phyloP scores from a whole-genome alignment of 2,113 vertebrate genomes.

The Halichoerus grypus region DNA sequence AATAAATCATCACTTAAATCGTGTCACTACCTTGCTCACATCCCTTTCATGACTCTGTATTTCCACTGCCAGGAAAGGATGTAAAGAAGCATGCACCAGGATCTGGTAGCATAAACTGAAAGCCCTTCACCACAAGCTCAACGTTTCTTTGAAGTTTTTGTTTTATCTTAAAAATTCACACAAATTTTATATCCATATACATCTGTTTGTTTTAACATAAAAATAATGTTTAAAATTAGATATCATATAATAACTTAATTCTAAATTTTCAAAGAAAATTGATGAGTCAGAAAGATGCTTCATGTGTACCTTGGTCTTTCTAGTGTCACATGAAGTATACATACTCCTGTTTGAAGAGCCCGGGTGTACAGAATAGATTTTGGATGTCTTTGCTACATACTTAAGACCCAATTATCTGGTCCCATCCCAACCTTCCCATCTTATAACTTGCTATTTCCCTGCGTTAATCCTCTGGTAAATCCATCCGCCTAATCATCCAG shows the following conservation, averaged over 20 bases:
- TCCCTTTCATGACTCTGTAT: neutral
- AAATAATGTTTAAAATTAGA: neutral
- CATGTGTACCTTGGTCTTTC: neutral
- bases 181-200: neutral
- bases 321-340: neutral
- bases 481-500: neutral
- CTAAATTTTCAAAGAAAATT: conserved; percentile 31
- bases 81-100: neutral
- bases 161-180: conserved; percentile 26
- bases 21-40: neutral
- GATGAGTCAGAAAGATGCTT: neutral
- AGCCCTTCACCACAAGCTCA: neutral
- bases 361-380: neutral
- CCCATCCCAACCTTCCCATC: neutral
- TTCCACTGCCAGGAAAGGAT: neutral
- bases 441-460: conserved; percentile 12
- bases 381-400: neutral
- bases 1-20: conserved; percentile 14
- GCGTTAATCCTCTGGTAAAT: neutral
- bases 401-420: neutral
- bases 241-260: neutral
- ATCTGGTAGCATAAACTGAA: neutral
- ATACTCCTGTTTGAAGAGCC: neutral
- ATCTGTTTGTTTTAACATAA: neutral
- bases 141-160: conserved; percentile 7